phyloP scores from a whole-genome alignment of 2,888 invertebrate species.

The Caenorhabditis doughertyi region DNA sequence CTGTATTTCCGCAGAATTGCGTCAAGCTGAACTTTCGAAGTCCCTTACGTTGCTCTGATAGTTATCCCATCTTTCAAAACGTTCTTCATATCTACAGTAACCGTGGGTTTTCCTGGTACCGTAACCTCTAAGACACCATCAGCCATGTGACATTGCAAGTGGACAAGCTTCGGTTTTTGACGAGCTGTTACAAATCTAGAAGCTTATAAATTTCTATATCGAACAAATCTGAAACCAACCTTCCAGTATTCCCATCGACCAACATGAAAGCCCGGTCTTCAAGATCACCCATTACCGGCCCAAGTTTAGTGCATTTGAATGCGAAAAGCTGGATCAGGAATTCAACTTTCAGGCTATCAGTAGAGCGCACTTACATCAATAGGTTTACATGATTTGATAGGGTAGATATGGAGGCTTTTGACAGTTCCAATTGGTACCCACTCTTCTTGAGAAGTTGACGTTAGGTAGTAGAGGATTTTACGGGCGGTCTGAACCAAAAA shows the following conservation, averaged over 20 bases:
- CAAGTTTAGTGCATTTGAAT: constrained; percentile 63
- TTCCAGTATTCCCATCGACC: constrained; percentile 65
- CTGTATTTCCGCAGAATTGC: too few species aligned
- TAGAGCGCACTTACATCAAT: constrained; percentile 40
- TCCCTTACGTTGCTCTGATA: constrained; percentile 59
- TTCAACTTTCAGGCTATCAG: not conserved
- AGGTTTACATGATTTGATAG: constrained; percentile 65
- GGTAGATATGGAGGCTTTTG: constrained; percentile 68
- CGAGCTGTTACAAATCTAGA: constrained; percentile 67
- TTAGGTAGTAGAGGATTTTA: constrained; percentile 37
- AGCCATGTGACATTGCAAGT: constrained; percentile 45
- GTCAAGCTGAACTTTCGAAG: not conserved
- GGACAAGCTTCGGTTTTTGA: constrained; percentile 64
- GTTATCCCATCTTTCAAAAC: constrained; percentile 41
- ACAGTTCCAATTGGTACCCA: constrained; percentile 71
- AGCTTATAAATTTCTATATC: not conserved
- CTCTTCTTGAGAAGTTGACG: constrained; percentile 22
- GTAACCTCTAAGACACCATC: constrained; percentile 31
- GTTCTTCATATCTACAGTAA: constrained; percentile 43
- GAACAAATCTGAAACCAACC: constrained; percentile 14
- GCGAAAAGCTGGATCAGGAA: constrained; percentile 65
- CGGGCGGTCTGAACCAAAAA: constrained; percentile 27
- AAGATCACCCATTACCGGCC: constrained; percentile 54
- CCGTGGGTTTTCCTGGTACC: constrained; percentile 29
- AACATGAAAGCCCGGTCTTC: constrained; percentile 66